Conservation (phyloP, 2,797 vertebrate genomes). For the Xyrichtys novacula region DNA sequence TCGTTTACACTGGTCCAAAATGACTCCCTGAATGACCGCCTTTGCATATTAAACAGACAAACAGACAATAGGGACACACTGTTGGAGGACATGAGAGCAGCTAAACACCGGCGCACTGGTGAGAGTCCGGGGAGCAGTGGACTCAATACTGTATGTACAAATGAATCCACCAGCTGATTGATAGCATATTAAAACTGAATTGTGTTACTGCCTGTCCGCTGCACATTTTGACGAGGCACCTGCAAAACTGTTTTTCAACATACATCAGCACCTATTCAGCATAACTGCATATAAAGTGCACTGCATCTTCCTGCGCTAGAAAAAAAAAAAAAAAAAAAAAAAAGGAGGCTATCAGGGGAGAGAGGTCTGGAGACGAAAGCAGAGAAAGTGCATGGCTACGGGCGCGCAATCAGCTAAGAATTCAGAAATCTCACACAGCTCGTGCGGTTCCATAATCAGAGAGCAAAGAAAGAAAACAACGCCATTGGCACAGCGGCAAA, state of each 20-base stretch:
- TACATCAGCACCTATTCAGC: conserved; percentile 81
- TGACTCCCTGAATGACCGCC: conserved; percentile 81
- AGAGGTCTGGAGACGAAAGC: conserved; percentile 71
- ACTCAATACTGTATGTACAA: conserved; percentile 67
- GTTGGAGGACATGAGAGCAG: conserved; percentile 72
- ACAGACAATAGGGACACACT: conserved; percentile 72
- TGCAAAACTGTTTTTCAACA: conserved; percentile 71
- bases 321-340: too few relatives aligned
- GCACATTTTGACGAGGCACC: conserved; percentile 76
- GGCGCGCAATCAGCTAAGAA: conserved; percentile 83
- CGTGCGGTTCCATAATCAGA: conserved; percentile 81
- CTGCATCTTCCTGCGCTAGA: conserved; percentile 58
- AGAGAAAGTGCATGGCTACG: conserved; percentile 79
- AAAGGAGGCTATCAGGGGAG: conserved; percentile 76
- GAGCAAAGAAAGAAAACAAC: conserved; percentile 73
- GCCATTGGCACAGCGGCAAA: conserved; percentile 69
- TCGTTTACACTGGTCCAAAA: conserved; percentile 84
- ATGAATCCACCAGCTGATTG: conserved; percentile 71
- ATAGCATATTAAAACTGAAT: conserved; percentile 76
- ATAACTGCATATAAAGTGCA: conserved; percentile 77
- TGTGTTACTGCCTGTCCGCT: conserved; percentile 64
- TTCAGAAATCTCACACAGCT: conserved; percentile 77
- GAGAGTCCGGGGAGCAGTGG: conserved; percentile 56
- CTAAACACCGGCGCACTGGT: conserved; percentile 59
- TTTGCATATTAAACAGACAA: conserved; percentile 85